Percentiles rank a stretch among this genome's conserved stretches.
phyloP scores from a whole-genome alignment of 2,797 vertebrate genomes.

The Cephalopachus bancanus region DNA sequence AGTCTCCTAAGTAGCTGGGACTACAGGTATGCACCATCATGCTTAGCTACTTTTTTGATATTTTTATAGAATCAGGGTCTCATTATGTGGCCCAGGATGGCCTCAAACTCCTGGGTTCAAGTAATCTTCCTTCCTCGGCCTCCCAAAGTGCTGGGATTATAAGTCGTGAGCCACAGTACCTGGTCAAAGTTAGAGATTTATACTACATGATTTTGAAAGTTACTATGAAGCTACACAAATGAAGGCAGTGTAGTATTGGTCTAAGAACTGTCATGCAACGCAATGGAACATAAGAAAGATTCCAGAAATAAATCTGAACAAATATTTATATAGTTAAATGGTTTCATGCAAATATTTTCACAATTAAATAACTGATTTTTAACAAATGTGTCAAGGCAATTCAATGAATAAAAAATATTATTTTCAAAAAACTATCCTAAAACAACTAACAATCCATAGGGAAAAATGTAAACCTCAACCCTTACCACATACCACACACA shows the following conservation, averaged over 20 bases:
- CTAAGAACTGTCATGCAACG: not conserved
- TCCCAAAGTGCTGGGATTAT: too few species aligned
- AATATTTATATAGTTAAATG: not conserved
- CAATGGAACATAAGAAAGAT: not conserved
- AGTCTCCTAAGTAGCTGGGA: too few species aligned
- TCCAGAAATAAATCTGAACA: constrained; percentile 19
- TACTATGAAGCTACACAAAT: not conserved
- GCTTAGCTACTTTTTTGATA: too few species aligned
- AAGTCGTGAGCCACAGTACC: too few species aligned
- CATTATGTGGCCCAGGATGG: too few species aligned
- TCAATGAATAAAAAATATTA: constrained; percentile 18
- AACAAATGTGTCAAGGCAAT: constrained; percentile 14
- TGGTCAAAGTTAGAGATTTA: not conserved
- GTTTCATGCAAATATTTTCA: not conserved
- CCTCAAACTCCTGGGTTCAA: too few species aligned
- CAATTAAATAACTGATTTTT: not conserved
- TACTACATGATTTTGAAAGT: not conserved
- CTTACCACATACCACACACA: not conserved
- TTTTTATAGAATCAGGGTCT: too few species aligned
- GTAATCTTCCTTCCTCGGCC: too few species aligned
- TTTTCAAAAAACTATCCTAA: not conserved
- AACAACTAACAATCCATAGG: not conserved
- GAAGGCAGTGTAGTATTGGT: not conserved
- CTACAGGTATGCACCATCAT: too few species aligned
- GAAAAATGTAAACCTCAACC: constrained; percentile 24